Base-by-base conservation (phyloP, 2,888 invertebrate genomes). In the Subacronicta megacephala region DNA sequence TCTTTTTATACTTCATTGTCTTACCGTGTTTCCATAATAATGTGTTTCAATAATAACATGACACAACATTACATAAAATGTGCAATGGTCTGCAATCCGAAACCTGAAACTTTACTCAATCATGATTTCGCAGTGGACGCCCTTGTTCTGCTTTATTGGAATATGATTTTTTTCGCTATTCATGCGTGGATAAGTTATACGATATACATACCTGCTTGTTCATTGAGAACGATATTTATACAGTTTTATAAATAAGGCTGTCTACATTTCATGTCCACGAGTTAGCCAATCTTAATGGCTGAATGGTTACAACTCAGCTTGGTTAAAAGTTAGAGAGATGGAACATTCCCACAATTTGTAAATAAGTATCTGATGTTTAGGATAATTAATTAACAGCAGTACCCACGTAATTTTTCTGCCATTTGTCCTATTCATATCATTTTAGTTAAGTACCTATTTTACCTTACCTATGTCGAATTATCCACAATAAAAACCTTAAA, bases 81-180 rank as follows among this genome's bases (percentile, higher is more conserved):
- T 2, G 23, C 17, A 15, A n/a, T 46, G 42, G 12, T 29, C 17
- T 29, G 29, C 13, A 46, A 37, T 37, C 10, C 10, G 38, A 16
- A 68, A 62, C 50, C 26, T 62, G 43, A 68, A 68, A 62, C 50
- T 33, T 36, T 7, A 45, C n/a, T 45, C 12, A 61, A 50, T 62
- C 45, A 46, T 36, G 18, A 46, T 54, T 68, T 68, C 43, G 10
- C 43, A 44, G 68, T 54, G 23, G 26, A 7, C 26, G 62, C 36
- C 64, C 62, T 68, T 62, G 69, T 62, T 61, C 62, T 40, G 50
- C 1, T 54, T 64, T 42, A 23, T 1, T 23, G n/a, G 16, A 40
- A 44, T 50, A 61, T 45, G 7, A 12, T 49, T 60, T 58, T 50
- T 45, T 62, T 51, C n/a, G 29, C 36, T 50, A 50, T 40, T 68